Evolutionary conservation across 2,113 vertebrate species (phyloP).

Genomic region (Dissostichus mawsoni): DNA sequence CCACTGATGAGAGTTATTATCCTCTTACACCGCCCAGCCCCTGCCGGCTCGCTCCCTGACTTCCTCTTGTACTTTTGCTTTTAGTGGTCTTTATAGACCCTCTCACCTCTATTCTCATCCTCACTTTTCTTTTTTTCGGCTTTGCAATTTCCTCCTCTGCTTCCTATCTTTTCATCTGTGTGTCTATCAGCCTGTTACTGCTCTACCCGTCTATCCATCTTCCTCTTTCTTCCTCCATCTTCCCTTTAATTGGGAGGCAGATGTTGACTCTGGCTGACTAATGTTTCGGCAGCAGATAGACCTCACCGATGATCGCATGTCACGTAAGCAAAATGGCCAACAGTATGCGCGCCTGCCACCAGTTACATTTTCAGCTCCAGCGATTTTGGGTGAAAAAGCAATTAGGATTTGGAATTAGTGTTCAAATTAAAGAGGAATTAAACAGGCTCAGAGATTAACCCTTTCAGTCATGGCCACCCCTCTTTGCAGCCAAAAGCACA

Average conservation of each 20-base stretch:
- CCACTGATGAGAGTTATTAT: conserved; percentile 64
- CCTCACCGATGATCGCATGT: conserved; percentile 44
- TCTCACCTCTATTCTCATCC: conserved; percentile 4
- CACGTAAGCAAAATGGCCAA: conserved; percentile 56
- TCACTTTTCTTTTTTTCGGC: conserved; percentile 13
- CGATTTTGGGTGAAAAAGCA: conserved; percentile 74
- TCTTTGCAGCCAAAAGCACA: conserved; percentile 40
- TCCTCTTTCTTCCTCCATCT: conserved; percentile 14
- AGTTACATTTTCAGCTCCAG: conserved; percentile 73
- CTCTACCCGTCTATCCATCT: conserved; percentile 6
- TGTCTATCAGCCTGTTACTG: neutral
- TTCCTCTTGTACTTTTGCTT: conserved; percentile 46
- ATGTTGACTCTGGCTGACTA: conserved; percentile 62
- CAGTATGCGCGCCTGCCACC: conserved; percentile 38
- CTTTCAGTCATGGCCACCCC: conserved; percentile 55
- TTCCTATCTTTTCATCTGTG: conserved; percentile 26
- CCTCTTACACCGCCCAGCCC: conserved; percentile 44
- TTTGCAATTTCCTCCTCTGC: conserved; percentile 38
- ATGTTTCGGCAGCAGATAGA: conserved; percentile 54
- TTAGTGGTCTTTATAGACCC: conserved; percentile 40
- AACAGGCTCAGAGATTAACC: conserved; percentile 74
- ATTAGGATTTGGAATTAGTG: conserved; percentile 81
- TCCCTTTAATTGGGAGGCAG: conserved; percentile 53
- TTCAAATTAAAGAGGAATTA: conserved; percentile 81
- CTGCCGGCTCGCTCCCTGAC: conserved; percentile 17